Evolutionary conservation across 1,140 invertebrate species (phyloP), one percentile per base, ranked within the genome.

Genomic region (Apis laboriosa): DNA sequence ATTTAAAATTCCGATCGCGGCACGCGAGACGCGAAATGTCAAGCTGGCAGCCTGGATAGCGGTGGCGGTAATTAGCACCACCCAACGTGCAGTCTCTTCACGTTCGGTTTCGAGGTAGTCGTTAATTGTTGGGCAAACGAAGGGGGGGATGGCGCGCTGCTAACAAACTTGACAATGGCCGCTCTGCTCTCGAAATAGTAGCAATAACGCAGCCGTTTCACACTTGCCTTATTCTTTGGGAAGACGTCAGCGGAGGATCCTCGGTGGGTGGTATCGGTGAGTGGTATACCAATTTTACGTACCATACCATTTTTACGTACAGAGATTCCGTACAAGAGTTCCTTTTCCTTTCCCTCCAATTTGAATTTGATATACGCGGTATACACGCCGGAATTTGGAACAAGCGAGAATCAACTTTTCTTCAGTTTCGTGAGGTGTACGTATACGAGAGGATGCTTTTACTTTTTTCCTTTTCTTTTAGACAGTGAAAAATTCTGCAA

Each of bases 41-140:
- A 84, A 87, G 70, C 77, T 43, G 34, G 71, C 72, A 9, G 60
- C 74, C 34, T 43, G 80, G 67, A 84, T 86, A 88, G 81, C 77
- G 71, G 78, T 67, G 76, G 68, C 66, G 73, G 77, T 74, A 80
- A 86, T 89, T 89, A 88, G 86, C 84, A 67, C 68, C 51, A 24
- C n/a, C n/a, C n/a, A n/a, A n/a, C 34, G 34, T 43, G 63, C 11
- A 67, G 17, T 24, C 79, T 77, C 72, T 61, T 68, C 34, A 75
- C 53, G 67, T 70, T 74, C 79, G 77, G 74, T 72, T 24, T 85
- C 81, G 86, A 64, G 43, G 58, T 1, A 51, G 55, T 56, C 76
- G 88, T 82, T 88, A 89, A 89, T 88, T 77, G 84, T 79, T 86
- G 24, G 82, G 63, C 86, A 86, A 89, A 89, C 82, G 34, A 34